Evolutionary conservation across 53 echinoderm and acorn worm species (phyloP), one percentile per base, ranked within the genome.

Genomic region (Mesocentrotus franciscanus): DNA sequence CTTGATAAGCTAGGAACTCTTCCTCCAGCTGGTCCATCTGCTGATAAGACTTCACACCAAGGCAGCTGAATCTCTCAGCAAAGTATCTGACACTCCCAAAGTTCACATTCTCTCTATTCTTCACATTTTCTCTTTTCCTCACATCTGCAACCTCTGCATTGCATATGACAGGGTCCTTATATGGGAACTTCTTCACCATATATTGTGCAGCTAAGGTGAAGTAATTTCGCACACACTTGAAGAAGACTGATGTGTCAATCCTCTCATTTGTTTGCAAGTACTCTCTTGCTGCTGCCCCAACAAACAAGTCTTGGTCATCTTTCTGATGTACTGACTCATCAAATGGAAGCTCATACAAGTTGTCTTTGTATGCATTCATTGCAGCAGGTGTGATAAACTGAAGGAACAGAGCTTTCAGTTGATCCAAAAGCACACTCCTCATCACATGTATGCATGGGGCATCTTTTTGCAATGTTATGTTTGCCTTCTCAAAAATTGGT

Each of bases 141-240:
- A 75, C 56, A 92, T 96, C 95, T 71, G 95, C 95, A 32, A 92
- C 92, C 95, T 95, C 24, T 57, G 96, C 96, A 96, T 96, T 91
- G 8, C 60, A 71, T 20, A 96, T 61, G 4, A 96, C 95, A 56
- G 90, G 95, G 22, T 95, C 96, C 62, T 95, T 87, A 56, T 95
- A 95, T 92, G 95, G 95, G 85, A 96, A 96, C 85, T 92, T 95
- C 71, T 95, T 95, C 57, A 85, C 91, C 85, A 96, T 83, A 83
- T 95, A 91, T 42, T 95, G 60, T 68, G 87, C 95, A 32, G 95
- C 92, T 95, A 70, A 90, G 56, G 61, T 83, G 90, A 92, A 93
- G 34, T 66, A 96, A 7, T 42, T 76, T 85, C 92, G 83, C 56
- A 95, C 90, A 75, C 34, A 85, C 84, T 56, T 92, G 92, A 83